Evolutionary conservation across 2,113 vertebrate genomes (phyloP), one percentile per base, ranked within the genome.

Genomic region (Sebastes schlegelii): DNA sequence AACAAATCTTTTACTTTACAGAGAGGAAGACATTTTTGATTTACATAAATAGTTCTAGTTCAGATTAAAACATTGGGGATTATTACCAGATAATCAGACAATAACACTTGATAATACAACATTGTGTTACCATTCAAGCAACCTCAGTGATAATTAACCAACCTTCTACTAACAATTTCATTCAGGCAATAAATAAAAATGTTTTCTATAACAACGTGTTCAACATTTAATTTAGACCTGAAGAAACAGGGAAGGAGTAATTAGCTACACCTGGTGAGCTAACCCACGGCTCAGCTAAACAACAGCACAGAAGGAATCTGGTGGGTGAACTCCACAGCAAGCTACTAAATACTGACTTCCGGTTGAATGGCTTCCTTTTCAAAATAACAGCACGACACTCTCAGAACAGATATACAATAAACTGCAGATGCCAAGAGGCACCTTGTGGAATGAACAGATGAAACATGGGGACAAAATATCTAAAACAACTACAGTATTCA

Each of bases 371-470:
- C 5, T 10, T 10, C 1, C 43, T 16, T 58, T 91, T 71, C 90
- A 92, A 77, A 93, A 86, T 90, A 92, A 92, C 83, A 83, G 76
- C 62, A 26, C 1, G 2, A 19, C 3, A 58, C 21, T 4, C 6
- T 43, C 6, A 13, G 7, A 49, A 14, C 26, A 45, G 5, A 8
- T 40, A 11, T 2, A 6, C 1, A 13, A 74, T 6, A 6, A 60
- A 49, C 23, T 34, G 8, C 13, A 58, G 45, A 66, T 17, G 7
- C 13, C 9, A 55, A 8, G 1, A 62, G 16, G 10, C 1, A 7
- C 1, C 7, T 43, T 45, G 48, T 54, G 14, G 26, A 17, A 46
- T 45, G 1, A 55, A 54, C 26, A 0, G 1, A 63, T 5, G 2
- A 10, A 65, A 57, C 40, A 40, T 4, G 17, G 17, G 4, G 40